Base-by-base conservation (phyloP, 2,888 invertebrate genomes). In the Coelopa pilipes region DNA sequence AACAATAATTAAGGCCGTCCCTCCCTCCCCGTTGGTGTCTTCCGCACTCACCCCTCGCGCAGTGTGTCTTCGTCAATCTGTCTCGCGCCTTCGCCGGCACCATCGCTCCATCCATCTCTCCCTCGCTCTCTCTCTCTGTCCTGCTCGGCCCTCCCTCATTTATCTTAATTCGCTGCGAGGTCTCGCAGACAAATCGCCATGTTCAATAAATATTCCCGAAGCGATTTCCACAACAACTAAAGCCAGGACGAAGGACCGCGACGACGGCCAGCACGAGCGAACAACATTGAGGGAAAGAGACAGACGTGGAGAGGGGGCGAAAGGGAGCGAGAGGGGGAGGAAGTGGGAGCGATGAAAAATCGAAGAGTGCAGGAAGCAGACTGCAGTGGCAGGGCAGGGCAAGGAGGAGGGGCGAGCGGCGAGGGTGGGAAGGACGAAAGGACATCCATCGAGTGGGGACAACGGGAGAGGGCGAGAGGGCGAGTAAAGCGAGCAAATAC, bases 201-300 rank as follows among this genome's bases (percentile, higher is more conserved):
- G 70, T 70, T 70, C 70, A 70, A 70, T 63, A 70, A 62, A 70
- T 70, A 70, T 70, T 70, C 19, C 62, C 53, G 63, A 70, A 70
- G 70, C 70, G 62, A 70, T 70, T 70, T 70, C 21, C 49, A 46
- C 62, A 70, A 59, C 70, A 70, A 70, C 55, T 53, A 53, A 50
- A 55, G 2, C 24, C 24, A 63, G 21, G 15, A 53, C 53, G 53
- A 63, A 2, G 13, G 15, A 67, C 53, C 17, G 50, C 67, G 24
- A 67, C 67, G 24, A 21, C 34, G 9, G 21, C 12, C 24, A 62
- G 60, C 11, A 19, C 15, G 34, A 19, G 13, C 21, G 50, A 66
- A 49, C 66, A 19, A 21, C 50, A 21, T 1, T 17, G 46, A 7
- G 10, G 15, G 49, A 19, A 17, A n/a, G 49, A 66, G 21, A 49